Percentiles rank a stretch among this genome's conserved stretches.
Conservation (phyloP, 2,888 invertebrate species). For the Folsomia candida region DNA sequence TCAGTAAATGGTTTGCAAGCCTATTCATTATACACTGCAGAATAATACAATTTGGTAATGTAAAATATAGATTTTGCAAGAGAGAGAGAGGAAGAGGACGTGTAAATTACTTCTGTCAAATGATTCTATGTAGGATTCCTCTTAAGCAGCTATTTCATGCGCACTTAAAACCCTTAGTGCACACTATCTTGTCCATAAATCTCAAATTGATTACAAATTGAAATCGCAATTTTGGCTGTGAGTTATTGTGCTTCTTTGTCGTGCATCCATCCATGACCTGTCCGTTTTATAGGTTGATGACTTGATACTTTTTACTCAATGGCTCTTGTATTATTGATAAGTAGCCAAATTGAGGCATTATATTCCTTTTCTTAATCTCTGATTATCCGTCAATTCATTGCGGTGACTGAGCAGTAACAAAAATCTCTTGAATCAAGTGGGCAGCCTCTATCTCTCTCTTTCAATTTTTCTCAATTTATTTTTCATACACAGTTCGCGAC, state of each 20-base stretch:
- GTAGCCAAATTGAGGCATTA: not conserved
- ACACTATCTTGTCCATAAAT: not conserved
- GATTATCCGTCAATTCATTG: not conserved
- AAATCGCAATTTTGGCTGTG: not conserved
- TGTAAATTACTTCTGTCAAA: no score
- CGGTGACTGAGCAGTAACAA: not conserved
- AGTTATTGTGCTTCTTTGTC: not conserved
- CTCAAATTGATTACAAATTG: not conserved
- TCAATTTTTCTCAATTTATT: not conserved
- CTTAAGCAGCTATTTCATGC: not conserved
- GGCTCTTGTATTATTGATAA: not conserved
- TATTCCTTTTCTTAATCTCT: not conserved
- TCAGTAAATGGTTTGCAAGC: no score
- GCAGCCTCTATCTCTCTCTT: not conserved
- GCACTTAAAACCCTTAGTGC: not conserved
- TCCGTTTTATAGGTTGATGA: not conserved
- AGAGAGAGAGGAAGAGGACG: no score
- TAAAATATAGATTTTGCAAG: no score
- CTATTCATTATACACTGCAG: no score
- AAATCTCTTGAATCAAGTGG: not conserved
- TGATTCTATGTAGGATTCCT: no score
- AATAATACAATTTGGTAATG: no score
- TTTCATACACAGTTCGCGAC: no score
- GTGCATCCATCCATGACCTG: not conserved
- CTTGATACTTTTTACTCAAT: not conserved